Evolutionary conservation across 1,140 invertebrate genomes (phyloP), one percentile per base, ranked within the genome.

Genomic region (Batillaria attramentaria): DNA sequence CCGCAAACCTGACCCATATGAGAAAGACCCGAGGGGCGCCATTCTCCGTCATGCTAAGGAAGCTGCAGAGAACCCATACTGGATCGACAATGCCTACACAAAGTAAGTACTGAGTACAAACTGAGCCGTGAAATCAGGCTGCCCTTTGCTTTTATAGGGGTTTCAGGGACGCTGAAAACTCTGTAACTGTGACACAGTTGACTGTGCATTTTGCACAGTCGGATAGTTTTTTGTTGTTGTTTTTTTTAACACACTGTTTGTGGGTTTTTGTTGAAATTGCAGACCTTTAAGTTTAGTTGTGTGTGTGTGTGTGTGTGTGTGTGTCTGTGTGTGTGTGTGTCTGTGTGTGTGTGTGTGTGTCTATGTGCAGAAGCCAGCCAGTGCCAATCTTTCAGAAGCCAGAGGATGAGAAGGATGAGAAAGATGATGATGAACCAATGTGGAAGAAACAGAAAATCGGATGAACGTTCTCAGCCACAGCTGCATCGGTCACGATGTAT

Each of bases 11-110:
- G 95, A 98, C 31, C 95, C 98, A 83, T 97, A 98, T 86, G 97
- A 99, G 91, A 96, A 98, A 86, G 97, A 99, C 93, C 97, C 98
- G 0, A 93, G 98, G 74, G 97, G 97, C 86, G 98, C 98, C 8
- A 98, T 99, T 86, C 92, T 99, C n/a, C 95, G 97, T 82, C 98
- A 95, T 92, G 98, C 98, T 0, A 97, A 99, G 90, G 97, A 98
- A 41, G 98, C 98, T 0, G 97, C 94, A 70, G 96, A 99, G 89
- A 97, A 99, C 93, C 98, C 98, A 0, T 98, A 97, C 88, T 99
- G 97, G 97, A 83, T 90, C 54, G 85, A 87, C 75, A 85, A 87
- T 76, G 88, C 91, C 50, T 90, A 91, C 83, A 84, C 89, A 83
- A 88, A 90, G 91, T 89, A 86, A 86, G 86, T 78, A 50, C 10